phyloP scores from a whole-genome alignment of 2,797 vertebrate genomes.

The Myripristis murdjan region DNA sequence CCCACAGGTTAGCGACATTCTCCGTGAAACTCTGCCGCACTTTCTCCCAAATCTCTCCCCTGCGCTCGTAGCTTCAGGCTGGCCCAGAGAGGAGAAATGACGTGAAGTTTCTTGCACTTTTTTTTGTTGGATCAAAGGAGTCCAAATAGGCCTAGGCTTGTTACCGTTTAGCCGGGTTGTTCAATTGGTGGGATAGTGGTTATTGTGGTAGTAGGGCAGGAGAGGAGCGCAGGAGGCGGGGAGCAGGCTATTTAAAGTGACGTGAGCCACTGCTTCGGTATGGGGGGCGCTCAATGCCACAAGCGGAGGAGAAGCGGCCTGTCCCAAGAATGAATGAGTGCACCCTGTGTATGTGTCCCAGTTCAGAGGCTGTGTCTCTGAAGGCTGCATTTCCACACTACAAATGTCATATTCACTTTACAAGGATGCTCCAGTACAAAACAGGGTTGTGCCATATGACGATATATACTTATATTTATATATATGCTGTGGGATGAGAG shows the following conservation, averaged over 20 bases:
- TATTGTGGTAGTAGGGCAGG: constrained; percentile 36
- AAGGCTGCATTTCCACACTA: too few species aligned
- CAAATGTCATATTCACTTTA: too few species aligned
- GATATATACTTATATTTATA: too few species aligned
- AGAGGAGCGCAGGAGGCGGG: constrained; percentile 27
- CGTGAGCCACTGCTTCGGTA: constrained; percentile 15
- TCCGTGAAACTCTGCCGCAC: constrained; percentile 38
- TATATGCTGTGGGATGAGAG: too few species aligned
- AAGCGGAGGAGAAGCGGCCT: too few species aligned
- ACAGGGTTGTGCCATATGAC: too few species aligned
- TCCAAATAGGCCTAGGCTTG: neutral
- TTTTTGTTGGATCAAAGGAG: neutral
- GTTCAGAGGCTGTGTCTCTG: too few species aligned
- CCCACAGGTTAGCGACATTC: constrained; percentile 55
- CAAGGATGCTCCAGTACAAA: too few species aligned
- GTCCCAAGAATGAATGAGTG: too few species aligned
- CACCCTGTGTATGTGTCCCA: too few species aligned
- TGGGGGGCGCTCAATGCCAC: constrained; percentile 53
- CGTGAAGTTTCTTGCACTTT: neutral
- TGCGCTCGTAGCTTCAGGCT: neutral
- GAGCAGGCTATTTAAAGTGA: constrained; percentile 74
- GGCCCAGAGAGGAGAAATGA: neutral
- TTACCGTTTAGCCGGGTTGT: constrained; percentile 1
- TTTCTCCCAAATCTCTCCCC: constrained; percentile 10
- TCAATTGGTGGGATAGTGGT: constrained; percentile 19